phyloP scores from a whole-genome alignment of 2,888 invertebrate genomes.

The Caenorhabditis drosophilae region DNA sequence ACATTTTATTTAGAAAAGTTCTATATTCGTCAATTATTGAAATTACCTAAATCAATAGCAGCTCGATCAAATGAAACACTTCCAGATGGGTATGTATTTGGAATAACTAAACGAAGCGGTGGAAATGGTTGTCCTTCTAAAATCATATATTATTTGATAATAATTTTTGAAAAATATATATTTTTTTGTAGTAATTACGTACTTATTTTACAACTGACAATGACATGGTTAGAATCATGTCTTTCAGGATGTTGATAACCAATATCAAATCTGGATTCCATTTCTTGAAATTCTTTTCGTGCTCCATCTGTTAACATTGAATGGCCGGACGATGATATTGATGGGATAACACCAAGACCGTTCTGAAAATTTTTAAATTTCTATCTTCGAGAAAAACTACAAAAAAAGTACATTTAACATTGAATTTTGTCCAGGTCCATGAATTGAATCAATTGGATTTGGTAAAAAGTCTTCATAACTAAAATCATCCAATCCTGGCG shows the following conservation, averaged over 20 bases:
- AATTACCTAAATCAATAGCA: conserved; percentile 60
- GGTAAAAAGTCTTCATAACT: conserved; percentile 53
- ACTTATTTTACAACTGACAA: conserved; percentile 56
- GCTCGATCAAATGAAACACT: conserved; percentile 53
- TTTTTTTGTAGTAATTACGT: conserved; percentile 9
- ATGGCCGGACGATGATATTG: background rate
- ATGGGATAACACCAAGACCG: conserved; percentile 5
- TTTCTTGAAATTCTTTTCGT: conserved; percentile 44
- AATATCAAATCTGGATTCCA: conserved; percentile 53
- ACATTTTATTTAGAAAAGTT: background rate
- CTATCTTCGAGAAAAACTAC: too few species aligned
- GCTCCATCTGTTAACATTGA: conserved; percentile 37
- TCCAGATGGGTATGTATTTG: conserved; percentile 57
- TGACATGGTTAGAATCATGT: conserved; percentile 37
- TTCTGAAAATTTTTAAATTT: too few species aligned
- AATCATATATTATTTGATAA: background rate
- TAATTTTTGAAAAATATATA: too few species aligned
- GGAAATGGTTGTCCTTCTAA: conserved; percentile 53
- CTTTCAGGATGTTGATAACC: conserved; percentile 43
- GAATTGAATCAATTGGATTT: conserved; percentile 44
- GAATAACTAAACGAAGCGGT: conserved; percentile 58
- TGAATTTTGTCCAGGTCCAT: conserved; percentile 10
- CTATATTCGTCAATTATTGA: background rate
- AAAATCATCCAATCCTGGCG: conserved; percentile 19
- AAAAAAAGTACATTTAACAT: too few species aligned